These are phyloP conservation scores for Blennius ocellaris DNA, from an alignment of 2,113 vertebrate species.

Conservation along the genomic window DNA sequence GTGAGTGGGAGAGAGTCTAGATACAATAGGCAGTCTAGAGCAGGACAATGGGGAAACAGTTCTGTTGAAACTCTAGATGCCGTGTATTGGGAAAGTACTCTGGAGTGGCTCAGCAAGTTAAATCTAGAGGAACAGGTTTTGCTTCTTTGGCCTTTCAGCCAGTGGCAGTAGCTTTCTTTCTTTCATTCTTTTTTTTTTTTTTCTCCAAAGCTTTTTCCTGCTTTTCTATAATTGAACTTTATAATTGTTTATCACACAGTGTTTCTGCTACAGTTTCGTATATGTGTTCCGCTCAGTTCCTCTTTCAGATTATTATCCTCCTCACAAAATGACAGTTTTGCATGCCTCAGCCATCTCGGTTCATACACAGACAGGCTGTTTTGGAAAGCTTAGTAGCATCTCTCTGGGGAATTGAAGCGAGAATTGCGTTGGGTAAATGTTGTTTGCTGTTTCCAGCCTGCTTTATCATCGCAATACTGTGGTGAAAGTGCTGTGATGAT, in stretches of 20 bases:
- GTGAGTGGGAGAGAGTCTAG: slow-evolving; percentile 39
- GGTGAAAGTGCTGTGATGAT: slow-evolving; percentile 4
- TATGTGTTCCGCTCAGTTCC: not conserved
- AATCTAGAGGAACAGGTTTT: slow-evolving; percentile 75
- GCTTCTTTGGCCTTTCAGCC: slow-evolving; percentile 66
- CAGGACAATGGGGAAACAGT: slow-evolving; percentile 67
- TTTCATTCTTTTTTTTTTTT: no score
- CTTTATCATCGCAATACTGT: slow-evolving; percentile 19
- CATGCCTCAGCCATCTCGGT: not conserved
- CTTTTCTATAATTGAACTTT: not conserved
- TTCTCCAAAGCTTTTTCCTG: no score
- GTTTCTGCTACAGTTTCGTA: not conserved
- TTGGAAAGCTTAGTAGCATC: slow-evolving; percentile 9
- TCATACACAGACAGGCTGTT: slow-evolving; percentile 3
- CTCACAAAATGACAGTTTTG: not conserved
- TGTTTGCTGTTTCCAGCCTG: slow-evolving; percentile 17
- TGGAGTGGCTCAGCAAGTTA: slow-evolving; percentile 36
- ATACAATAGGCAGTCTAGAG: slow-evolving; percentile 60
- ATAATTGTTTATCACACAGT: not conserved
- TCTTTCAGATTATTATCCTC: not conserved
- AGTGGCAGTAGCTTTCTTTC: slow-evolving; percentile 19
- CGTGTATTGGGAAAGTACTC: slow-evolving; percentile 45
- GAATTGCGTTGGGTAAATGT: slow-evolving; percentile 20
- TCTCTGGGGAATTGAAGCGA: slow-evolving; percentile 16
- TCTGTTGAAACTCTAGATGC: slow-evolving; percentile 67